Base-by-base conservation (phyloP, 2,888 invertebrate genomes). In the Epinotia nisella region DNA sequence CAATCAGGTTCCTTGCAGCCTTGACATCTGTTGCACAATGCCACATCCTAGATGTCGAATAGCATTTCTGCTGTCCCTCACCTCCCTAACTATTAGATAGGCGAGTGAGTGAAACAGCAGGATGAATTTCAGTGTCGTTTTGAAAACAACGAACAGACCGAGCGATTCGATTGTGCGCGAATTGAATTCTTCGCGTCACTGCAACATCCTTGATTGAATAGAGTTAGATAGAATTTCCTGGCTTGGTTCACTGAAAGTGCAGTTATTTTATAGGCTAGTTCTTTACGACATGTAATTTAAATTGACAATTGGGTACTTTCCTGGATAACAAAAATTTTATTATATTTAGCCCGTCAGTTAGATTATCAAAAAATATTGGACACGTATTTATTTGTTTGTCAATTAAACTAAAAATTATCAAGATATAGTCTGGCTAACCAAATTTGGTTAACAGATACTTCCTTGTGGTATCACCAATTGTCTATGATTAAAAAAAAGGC, bases 101-200 rank as follows among this genome's bases (percentile, higher is more conserved):
- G 17, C 11, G 51, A 29, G 24, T 51, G 29, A 64, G 2, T 51
- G 29, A 7, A 51, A 29, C n/a, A 29, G 17, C 1, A 11, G 21
- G 17, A 17, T 64, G n/a, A n/a, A 64, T 11, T 64, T 64, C 10
- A 45, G 21, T 21, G 51, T 21, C 19, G 51, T 35, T 35, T 35
- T 35, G 24, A 29, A 49, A 49, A 51, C 1, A 24, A 49, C 39
- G 17, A 3, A n/a, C 2, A 39, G 45, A n/a, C 17, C 35, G 11
- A 60, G 24, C 24, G 15, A 61, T 49, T 41, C 13, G 24, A 49
- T 62, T 62, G n/a, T 21, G 13, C 10, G 3, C n/a, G n/a, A 17
- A 64, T 64, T 51, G 62, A 64, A 64, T 64, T 64, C 29, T 64
- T 5, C n/a, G 29, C 51, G 11, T n/a, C 49, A 21, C 4, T 17